These are phyloP conservation scores for Deladenus siricidicola DNA, from an alignment of 2,888 invertebrate genomes.

Conservation along the genomic window DNA sequence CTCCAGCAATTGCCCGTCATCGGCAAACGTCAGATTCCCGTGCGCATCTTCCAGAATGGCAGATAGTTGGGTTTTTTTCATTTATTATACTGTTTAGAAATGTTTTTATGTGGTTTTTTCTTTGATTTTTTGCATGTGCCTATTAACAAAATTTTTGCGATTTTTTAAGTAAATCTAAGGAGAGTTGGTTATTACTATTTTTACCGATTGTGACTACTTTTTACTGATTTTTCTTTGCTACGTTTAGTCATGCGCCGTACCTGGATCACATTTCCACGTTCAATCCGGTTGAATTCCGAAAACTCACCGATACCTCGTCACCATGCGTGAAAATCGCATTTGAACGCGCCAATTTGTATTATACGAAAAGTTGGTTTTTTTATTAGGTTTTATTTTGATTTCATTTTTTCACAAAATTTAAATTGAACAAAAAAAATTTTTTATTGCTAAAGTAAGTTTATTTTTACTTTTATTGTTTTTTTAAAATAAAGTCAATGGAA, in stretches of 20 bases:
- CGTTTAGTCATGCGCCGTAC: conserved; percentile 2
- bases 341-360: conserved; percentile 14
- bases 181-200: too few relatives aligned
- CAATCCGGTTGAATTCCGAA: background rate
- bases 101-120: too few relatives aligned
- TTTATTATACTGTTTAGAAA: too few relatives aligned
- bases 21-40: conserved; percentile 14
- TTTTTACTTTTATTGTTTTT: background rate
- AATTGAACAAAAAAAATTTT: background rate
- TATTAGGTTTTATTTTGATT: too few relatives aligned
- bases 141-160: background rate
- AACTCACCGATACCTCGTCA: conserved; percentile 6
- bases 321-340: conserved; percentile 12
- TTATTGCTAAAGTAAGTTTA: background rate
- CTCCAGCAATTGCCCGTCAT: background rate
- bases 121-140: too few relatives aligned
- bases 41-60: conserved; percentile 27
- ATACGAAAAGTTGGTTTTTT: conserved; percentile 7
- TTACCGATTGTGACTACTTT: too few relatives aligned
- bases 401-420: too few relatives aligned
- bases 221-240: too few relatives aligned
- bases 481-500: background rate
- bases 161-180: background rate
- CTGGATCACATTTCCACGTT: conserved; percentile 3
- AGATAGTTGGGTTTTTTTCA: conserved; percentile 23